Percentiles rank a stretch among this genome's conserved stretches.
Conservation (phyloP, 2,797 vertebrate genomes). For the Tympanoctomys barrerae region DNA sequence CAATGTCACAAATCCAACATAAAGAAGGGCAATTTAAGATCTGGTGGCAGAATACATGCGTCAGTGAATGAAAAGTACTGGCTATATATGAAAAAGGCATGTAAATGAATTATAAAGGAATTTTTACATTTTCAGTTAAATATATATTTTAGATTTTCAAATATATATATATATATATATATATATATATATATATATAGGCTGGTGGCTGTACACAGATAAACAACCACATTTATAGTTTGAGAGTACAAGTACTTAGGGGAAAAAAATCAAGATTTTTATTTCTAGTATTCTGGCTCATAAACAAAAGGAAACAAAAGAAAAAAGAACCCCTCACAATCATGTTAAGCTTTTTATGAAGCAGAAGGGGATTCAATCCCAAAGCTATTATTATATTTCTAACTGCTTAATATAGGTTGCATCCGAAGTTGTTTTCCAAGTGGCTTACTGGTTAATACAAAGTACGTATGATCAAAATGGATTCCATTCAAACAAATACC, state of each 20-base stretch:
- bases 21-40: slow-evolving; percentile 60
- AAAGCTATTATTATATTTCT: not conserved
- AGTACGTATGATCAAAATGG: not conserved
- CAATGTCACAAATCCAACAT: slow-evolving; percentile 69
- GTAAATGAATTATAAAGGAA: not conserved
- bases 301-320: slow-evolving; percentile 13
- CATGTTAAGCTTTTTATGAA: not conserved
- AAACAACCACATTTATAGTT: not conserved
- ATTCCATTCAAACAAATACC: slow-evolving; percentile 5
- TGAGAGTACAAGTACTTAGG: not conserved
- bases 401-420: not conserved
- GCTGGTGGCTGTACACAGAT: not conserved
- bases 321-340: not conserved
- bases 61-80: not conserved
- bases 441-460: not conserved
- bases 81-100: not conserved
- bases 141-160: too few species aligned
- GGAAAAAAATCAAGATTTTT: not conserved
- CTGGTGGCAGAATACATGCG: slow-evolving; percentile 49
- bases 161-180: too few species aligned
- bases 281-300: slow-evolving; percentile 42
- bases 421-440: slow-evolving; percentile 14
- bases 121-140: slow-evolving; percentile 24
- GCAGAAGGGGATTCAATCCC: not conserved
- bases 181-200: too few species aligned